A percentile compares a stretch with the other conserved stretches of the same genome.
Evolutionary conservation across 1,140 invertebrate species (phyloP).

Genomic region (Papilio aristodemus): DNA sequence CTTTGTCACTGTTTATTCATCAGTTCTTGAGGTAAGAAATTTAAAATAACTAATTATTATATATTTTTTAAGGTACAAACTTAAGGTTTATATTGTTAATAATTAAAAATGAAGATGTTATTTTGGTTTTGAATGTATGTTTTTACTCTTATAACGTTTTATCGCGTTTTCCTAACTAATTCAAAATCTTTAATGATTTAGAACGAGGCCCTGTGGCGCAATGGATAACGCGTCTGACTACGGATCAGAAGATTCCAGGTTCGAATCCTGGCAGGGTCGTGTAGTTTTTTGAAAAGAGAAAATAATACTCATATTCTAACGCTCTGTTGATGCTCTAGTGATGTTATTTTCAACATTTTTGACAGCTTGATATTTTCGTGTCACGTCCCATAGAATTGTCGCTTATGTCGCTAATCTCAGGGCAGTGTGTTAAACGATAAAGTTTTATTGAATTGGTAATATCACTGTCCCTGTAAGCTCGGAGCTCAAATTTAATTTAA

Average conservation of each 20-base stretch:
- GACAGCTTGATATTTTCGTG: too few relatives aligned
- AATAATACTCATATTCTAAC: neutral
- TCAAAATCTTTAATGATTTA: neutral
- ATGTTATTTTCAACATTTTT: neutral
- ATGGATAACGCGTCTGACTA: constrained; percentile 35
- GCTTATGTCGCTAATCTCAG: too few relatives aligned
- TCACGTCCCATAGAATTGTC: too few relatives aligned
- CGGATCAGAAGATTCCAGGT: constrained; percentile 37
- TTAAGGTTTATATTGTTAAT: too few relatives aligned
- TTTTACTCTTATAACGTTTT: too few relatives aligned
- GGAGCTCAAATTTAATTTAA: neutral
- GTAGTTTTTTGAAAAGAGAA: neutral
- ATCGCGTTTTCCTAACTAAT: too few relatives aligned
- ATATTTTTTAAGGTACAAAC: too few relatives aligned
- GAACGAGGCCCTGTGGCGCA: constrained; percentile 14
- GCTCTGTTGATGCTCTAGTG: neutral
- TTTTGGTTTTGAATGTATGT: too few relatives aligned
- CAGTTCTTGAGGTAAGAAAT: too few relatives aligned
- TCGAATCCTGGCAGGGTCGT: constrained; percentile 38
- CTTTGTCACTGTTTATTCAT: neutral
- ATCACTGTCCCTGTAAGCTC: neutral
- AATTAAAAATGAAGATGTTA: too few relatives aligned
- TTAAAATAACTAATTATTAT: too few relatives aligned
- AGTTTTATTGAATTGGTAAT: neutral
- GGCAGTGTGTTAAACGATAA: too few relatives aligned